Base-by-base conservation (phyloP, 1,140 invertebrate species). In the Acromyrmex heyeri region DNA sequence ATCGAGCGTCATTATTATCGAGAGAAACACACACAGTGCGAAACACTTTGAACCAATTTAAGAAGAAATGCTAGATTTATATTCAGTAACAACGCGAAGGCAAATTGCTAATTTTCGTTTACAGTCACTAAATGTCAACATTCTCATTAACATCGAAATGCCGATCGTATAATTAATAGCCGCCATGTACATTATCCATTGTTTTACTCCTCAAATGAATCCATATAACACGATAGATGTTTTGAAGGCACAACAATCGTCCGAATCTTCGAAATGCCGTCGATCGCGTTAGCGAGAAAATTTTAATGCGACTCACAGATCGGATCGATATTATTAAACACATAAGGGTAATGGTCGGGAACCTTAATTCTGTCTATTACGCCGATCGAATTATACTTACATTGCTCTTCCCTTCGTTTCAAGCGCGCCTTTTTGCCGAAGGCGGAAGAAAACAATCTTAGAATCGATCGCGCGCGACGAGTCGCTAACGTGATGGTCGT, bases 101-200 rank as follows among this genome's bases (percentile, higher is more conserved):
- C 77, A n/a, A 67, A 55, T 69, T 50, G 69, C 38, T 30, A 50
- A 18, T 44, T 59, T 72, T 82, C 64, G 21, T 44, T 57, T 7
- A 12, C 44, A 44, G 0, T 30, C 50, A n/a, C 27, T 34, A 48
- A 59, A 50, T 38, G 67, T 59, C 50, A 48, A 72, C 24, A 16
- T 38, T 18, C 65, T 48, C 62, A 34, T 53, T 21, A 16, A 21
- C 24, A 7, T 50, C 79, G 79, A 48, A 70, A 83, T 27, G 87
- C 88, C 88, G 72, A 61, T 30, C 88, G 73, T 69, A 65, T 30
- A 55, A 16, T 77, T 30, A 75, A 53, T 70, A 67, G 85, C 69
- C 87, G 67, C 65, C 57, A 50, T 89, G 83, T 89, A 89, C 67
- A 89, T 89, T 82, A 48, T 82, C 55, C 69, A 75, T 83, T 83